These are phyloP conservation scores for Bryconaethiops microstoma DNA, from an alignment of 2,797 vertebrate genomes.

Conservation along the genomic window DNA sequence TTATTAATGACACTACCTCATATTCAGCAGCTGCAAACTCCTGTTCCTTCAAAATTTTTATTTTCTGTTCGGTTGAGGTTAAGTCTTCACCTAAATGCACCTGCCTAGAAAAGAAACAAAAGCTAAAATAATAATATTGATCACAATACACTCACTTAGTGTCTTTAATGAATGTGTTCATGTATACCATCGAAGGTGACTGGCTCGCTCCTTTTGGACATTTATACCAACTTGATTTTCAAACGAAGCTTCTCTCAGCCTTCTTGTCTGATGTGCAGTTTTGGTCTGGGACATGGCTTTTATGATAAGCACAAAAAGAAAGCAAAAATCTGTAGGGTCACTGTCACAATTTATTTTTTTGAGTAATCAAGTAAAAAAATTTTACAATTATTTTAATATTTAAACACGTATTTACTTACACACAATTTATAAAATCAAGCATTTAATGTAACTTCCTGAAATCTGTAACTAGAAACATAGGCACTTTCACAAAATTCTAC, in stretches of 20 bases:
- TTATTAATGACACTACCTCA: conserved; percentile 71
- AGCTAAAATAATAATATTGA: neutral
- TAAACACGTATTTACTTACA: too few relatives aligned
- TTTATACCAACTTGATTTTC: conserved; percentile 79
- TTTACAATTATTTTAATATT: too few relatives aligned
- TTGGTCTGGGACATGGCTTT: conserved; percentile 71
- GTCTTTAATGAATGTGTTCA: neutral
- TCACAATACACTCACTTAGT: neutral
- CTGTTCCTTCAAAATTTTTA: conserved; percentile 76
- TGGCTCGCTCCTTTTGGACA: conserved; percentile 75
- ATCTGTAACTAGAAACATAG: too few relatives aligned
- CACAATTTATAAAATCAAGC: too few relatives aligned
- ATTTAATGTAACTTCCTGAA: too few relatives aligned
- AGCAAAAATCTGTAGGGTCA: neutral
- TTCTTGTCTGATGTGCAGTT: conserved; percentile 70
- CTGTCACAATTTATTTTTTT: too few relatives aligned
- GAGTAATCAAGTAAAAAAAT: too few relatives aligned
- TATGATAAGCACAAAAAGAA: conserved; percentile 36
- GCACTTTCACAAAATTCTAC: too few relatives aligned
- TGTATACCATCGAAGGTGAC: conserved; percentile 79
- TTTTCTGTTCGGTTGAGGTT: conserved; percentile 70
- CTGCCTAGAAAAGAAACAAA: conserved; percentile 75
- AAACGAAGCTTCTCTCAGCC: conserved; percentile 86
- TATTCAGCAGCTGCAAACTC: conserved; percentile 71
- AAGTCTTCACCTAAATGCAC: conserved; percentile 81